phyloP scores from a whole-genome alignment of 2,113 vertebrate genomes.

The Lepidothrix coronata region DNA sequence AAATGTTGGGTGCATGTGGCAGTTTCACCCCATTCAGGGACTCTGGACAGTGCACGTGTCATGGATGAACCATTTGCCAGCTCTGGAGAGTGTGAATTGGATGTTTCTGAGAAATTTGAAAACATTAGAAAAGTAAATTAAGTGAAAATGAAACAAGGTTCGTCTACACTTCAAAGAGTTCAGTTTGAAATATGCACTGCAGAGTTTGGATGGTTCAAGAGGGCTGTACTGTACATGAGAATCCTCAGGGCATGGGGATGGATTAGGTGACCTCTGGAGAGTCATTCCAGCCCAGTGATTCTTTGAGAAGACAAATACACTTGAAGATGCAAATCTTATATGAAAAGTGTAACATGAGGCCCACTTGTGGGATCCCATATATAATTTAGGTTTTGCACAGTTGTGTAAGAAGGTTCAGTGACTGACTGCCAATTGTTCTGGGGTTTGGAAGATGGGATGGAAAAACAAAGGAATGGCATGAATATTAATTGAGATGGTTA shows the following conservation, averaged over 20 bases:
- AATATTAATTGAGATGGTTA: neutral
- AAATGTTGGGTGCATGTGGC: fast-evolving
- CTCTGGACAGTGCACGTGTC: neutral
- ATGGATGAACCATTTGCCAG: neutral
- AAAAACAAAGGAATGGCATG: neutral
- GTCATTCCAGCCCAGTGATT: conserved; percentile 42
- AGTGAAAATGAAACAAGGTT: neutral
- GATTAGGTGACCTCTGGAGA: conserved; percentile 43
- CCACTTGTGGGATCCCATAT: neutral
- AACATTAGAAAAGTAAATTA: neutral
- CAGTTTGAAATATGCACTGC: neutral
- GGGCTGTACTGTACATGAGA: neutral
- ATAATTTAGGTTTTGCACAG: neutral
- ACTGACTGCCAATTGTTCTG: neutral
- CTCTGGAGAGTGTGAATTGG: neutral
- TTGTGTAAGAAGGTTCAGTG: neutral
- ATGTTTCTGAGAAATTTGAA: neutral
- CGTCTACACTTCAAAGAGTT: neutral
- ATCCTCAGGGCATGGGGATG: neutral
- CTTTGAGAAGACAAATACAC: conserved; percentile 36
- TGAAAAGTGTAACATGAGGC: conserved; percentile 19
- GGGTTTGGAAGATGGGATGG: neutral
- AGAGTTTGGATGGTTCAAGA: neutral
- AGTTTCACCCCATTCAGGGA: fast-evolving
- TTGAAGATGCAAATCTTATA: conserved; percentile 18